A percentile compares a stretch with the other conserved stretches of the same genome.
Evolutionary conservation across 1,140 invertebrate genomes (phyloP).

Genomic region (Meloidogyne chitwoodi): DNA sequence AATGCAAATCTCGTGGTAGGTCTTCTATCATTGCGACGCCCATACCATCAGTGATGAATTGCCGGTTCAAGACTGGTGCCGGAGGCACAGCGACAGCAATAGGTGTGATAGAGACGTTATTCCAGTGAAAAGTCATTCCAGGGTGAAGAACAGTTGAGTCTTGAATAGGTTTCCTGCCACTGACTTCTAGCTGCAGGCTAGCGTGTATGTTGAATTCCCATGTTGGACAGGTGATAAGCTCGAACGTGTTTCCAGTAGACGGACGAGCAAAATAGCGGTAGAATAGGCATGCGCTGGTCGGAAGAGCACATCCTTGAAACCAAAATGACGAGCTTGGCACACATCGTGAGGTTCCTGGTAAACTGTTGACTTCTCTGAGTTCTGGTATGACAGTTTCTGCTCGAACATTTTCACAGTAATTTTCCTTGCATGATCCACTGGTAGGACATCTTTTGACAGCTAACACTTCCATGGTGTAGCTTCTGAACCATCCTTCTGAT

Average conservation of each 20-base stretch:
- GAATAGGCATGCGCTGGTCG: neutral
- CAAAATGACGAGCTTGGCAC: slow-evolving; percentile 3
- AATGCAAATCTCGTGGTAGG: neutral
- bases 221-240: neutral
- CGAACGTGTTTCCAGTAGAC: neutral
- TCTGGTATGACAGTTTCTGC: neutral
- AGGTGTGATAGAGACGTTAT: neutral
- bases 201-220: neutral
- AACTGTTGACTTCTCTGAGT: neutral
- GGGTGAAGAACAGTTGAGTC: neutral
- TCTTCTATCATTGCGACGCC: too few species aligned
- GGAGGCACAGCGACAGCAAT: neutral
- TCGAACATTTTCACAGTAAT: neutral
- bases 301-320: slow-evolving; percentile 1
- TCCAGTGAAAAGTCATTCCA: neutral
- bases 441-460: too few species aligned
- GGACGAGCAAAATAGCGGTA: neutral
- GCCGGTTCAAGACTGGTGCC: neutral
- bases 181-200: neutral
- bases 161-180: too few species aligned
- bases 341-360: neutral
- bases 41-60: neutral
- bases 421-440: neutral
- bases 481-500: too few species aligned
- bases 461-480: too few species aligned